Evolutionary conservation across 2,113 vertebrate genomes (phyloP), one percentile per base, ranked within the genome.

Genomic region (Urocitellus parryii): DNA sequence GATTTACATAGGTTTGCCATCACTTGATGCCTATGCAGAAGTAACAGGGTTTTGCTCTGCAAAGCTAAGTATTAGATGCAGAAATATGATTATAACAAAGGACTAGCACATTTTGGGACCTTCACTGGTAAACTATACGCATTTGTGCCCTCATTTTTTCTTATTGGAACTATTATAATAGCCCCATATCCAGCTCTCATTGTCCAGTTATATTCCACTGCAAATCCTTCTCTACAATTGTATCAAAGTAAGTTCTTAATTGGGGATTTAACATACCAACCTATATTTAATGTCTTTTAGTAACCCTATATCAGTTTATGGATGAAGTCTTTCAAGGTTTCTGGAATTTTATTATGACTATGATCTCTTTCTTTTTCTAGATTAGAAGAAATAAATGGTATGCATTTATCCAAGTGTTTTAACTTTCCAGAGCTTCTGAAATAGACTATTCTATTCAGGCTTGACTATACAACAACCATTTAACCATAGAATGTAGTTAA

Each of bases 351-450:
- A 83, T 90, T 22, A 34, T 42, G 39, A 51, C 24, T 22, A n/a
- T 77, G 1, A n/a, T 83, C 18, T 86, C 8, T 72, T 51, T 76
- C 5, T 48, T 92, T 78, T 65, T 39, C 27, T 80, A 84, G 20
- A 63, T 85, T 76, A 85, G 24, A 18, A 88, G 22, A 84, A 90
- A 84, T 72, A 84, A 90, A 76, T 72, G 2, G 12, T 83, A 1
- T 70, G 20, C n/a, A 77, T 96, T 94, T 88, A 39, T 94, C 53
- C 16, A 80, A 25, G 34, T 82, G 25, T 65, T 93, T 94, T 79
- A 14, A 51, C 25, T 73, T 79, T 13, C 11, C 4, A 22, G 48
- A 48, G 76, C 74, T 45, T 78, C 16, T 74, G 65, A 91, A 77
- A 68, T 87, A 83, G 53, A 42, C 5, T 86, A 29, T 84, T 80